phyloP scores from a whole-genome alignment of 2,113 vertebrate genomes.

The Mesocricetus auratus region DNA sequence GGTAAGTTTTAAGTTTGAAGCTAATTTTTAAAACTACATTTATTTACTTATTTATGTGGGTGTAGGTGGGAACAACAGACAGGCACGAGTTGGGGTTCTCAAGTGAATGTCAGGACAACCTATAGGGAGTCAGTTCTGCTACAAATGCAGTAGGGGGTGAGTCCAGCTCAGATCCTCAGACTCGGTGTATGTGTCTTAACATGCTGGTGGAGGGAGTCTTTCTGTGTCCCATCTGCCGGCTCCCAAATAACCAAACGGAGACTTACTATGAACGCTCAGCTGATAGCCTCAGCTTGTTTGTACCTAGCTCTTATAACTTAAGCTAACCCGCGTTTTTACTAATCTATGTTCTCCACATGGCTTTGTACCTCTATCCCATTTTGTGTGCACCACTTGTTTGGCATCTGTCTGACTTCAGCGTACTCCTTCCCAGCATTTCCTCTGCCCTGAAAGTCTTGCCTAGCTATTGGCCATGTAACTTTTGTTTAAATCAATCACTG shows the following conservation, averaged over 20 bases:
- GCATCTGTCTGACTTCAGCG: not conserved
- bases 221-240: not conserved
- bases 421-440: not conserved
- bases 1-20: constrained; percentile 51
- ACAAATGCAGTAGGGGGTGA: not conserved
- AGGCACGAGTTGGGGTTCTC: not conserved
- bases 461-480: not conserved
- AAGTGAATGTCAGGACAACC: not conserved
- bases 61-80: not conserved
- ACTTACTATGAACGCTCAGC: not conserved
- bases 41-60: too few relatives aligned
- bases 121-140: not conserved
- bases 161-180: not conserved
- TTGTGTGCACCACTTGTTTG: not conserved
- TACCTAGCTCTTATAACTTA: not conserved
- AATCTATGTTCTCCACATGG: not conserved
- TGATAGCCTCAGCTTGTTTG: not conserved
- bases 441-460: not conserved
- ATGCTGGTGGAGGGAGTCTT: not conserved
- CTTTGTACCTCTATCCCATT: not conserved
- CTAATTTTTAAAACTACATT: not conserved
- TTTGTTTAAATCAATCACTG: not conserved
- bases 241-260: not conserved
- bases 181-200: not conserved
- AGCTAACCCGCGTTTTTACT: not conserved